phyloP scores from a whole-genome alignment of 2,797 vertebrate genomes.

The Periophthalmus magnuspinnatus region DNA sequence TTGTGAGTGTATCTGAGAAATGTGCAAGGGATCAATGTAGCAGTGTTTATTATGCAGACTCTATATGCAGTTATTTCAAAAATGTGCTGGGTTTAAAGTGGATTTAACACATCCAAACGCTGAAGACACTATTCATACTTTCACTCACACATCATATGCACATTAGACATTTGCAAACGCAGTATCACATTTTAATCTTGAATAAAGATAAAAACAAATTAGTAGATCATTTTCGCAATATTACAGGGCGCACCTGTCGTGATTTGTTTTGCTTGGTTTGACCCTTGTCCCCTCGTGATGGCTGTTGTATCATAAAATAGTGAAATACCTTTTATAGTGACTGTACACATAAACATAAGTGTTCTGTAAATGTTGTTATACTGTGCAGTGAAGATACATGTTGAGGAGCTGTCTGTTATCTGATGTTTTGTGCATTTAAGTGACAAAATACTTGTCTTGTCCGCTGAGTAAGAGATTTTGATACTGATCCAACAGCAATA shows the following conservation, averaged over 20 bases:
- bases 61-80: background rate
- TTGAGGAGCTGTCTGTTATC: background rate
- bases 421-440: background rate
- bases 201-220: constrained; percentile 4
- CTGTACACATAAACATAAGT: constrained; percentile 25
- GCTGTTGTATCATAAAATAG: constrained; percentile 19
- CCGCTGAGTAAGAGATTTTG: background rate
- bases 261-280: constrained; percentile 27
- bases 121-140: background rate
- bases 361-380: background rate
- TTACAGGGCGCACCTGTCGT: constrained; percentile 7
- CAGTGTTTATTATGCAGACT: background rate
- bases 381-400: background rate
- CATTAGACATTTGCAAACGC: background rate
- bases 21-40: background rate
- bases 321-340: constrained; percentile 16
- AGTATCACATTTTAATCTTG: background rate
- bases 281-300: constrained; percentile 46
- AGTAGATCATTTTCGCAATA: constrained; percentile 6
- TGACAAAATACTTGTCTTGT: background rate
- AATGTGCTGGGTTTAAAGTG: background rate
- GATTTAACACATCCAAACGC: background rate
- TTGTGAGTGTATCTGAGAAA: constrained; percentile 1
- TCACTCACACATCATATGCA: background rate
- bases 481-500: background rate